Evolutionary conservation across 2,113 vertebrate species (phyloP), one percentile per base, ranked within the genome.

Genomic region (Hypocryptadius cinnamomeus): DNA sequence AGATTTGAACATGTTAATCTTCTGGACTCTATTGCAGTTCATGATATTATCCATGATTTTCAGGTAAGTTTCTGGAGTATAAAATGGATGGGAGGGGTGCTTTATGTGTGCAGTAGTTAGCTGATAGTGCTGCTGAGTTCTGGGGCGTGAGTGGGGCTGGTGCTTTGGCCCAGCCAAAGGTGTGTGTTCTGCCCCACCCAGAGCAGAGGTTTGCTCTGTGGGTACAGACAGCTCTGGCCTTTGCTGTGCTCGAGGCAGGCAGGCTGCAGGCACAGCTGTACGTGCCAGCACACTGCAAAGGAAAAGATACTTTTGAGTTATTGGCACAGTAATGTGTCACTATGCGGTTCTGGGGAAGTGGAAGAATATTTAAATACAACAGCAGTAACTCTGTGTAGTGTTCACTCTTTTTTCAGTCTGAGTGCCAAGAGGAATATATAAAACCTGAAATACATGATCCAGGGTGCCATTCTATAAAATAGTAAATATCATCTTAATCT

Each of bases 1-100:
- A 97, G 96, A 42, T 98, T 99, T 94, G 98, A 99, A 19, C 97
- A 97, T 83, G 95, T 99, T 79, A 99, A 99, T 96, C 97, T 99
- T 33, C 97, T 98, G 50, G 98, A 99, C 39, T 96, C 98, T 25
- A 95, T 98, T 8, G 98, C 98, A 2, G 98, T 99, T 96, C 98
- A 98, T 87, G 95, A 94, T 19, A 92, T 99, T 16, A 92, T 99
- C 90, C 97, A 98, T 5, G 98, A 98, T n/a, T 98, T 98, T 95
- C 98, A 98, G 98, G 99, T 99, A 88, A 87, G 92, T 45, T 83
- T 82, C 30, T 69, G 47, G 21, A 54, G 20, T 5, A 3, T 13
- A 18, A 37, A 61, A 53, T 16, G 31, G 40, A 15, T 30, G 33
- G 39, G 3, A 15, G 33, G 20, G 30, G 40, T 48, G 9, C 15